Base-by-base conservation (phyloP, 2,113 vertebrate species). In the Oenanthe oenanthe region DNA sequence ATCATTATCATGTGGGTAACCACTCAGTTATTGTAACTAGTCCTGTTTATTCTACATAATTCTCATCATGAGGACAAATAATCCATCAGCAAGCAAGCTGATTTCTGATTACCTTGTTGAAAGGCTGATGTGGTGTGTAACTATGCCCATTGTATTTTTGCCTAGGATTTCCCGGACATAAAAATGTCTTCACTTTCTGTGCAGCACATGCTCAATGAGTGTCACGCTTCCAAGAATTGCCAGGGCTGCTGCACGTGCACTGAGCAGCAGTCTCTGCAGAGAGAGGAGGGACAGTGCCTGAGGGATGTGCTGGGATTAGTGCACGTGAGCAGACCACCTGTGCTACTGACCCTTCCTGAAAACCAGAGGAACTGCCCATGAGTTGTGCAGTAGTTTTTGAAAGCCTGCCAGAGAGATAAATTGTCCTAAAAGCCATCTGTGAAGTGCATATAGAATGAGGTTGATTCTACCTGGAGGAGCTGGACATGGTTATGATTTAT, bases 101-200 rank as follows among this genome's bases (percentile, higher is more conserved):
- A 89, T 92, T 85, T 81, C 53, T 71, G 60, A 91, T 87, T 68
- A 74, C 31, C 57, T 89, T 61, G 65, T 78, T 92, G 87, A 94
- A 93, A 91, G 70, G 74, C 61, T 82, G 66, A 89, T 85, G 79
- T 91, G 60, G 42, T 56, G 26, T 22, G 13, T 87, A 87, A 93
- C 61, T 81, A 14, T 87, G 84, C 53, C 81, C 66, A 78, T 53
- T 94, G 65, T 89, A 78, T 82, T 93, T 89, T 76, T 91, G 81
- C 26, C 50, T 85, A 67, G 70, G 88, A 87, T 93, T 94, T 96
- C 70, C 80, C 71, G 21, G 43, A 73, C 87, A 63, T 96, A 92
- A 95, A 96, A 80, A 89, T 70, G 42, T 91, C 63, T 84, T 94
- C 56, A 67, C 21, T 0, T 93, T 87, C 89, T 78, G 53, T 81